Evolutionary conservation across 2,797 vertebrate genomes (phyloP).

Genomic region (Bradypodion ventrale): DNA sequence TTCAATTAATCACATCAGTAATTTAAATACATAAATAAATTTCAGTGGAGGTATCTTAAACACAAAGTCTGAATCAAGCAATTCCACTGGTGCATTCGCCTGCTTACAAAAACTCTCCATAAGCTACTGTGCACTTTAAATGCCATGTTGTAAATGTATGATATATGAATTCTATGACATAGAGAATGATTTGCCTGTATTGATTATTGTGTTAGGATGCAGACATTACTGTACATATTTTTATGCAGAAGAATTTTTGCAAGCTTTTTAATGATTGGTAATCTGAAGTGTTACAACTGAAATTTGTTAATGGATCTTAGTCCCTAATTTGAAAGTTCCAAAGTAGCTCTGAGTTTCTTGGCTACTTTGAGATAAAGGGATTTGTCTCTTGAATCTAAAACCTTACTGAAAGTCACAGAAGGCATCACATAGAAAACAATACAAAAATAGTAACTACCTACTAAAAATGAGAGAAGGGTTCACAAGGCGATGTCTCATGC

Average conservation of each 20-base stretch:
- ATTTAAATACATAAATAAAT: not conserved
- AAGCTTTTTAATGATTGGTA: not conserved
- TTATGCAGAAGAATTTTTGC: not conserved
- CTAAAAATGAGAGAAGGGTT: not conserved
- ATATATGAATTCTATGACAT: not conserved
- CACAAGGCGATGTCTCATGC: not conserved
- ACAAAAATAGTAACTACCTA: not conserved
- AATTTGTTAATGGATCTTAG: not conserved
- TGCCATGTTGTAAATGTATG: not conserved
- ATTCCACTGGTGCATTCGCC: not conserved
- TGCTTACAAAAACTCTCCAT: not conserved
- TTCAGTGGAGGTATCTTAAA: constrained; percentile 2
- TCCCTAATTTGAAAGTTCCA: not conserved
- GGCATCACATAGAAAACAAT: not conserved
- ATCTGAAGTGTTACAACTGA: not conserved
- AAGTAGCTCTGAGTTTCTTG: not conserved
- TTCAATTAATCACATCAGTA: not conserved
- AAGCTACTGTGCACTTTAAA: not conserved
- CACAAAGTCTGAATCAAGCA: not conserved
- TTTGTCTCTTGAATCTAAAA: not conserved
- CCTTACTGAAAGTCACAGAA: not conserved
- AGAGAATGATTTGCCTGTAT: not conserved
- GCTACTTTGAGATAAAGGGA: not conserved
- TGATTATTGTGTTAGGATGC: not conserved
- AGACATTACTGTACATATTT: not conserved